Conservation (phyloP, 2,113 vertebrate genomes). For the Falcunculus frontatus region DNA sequence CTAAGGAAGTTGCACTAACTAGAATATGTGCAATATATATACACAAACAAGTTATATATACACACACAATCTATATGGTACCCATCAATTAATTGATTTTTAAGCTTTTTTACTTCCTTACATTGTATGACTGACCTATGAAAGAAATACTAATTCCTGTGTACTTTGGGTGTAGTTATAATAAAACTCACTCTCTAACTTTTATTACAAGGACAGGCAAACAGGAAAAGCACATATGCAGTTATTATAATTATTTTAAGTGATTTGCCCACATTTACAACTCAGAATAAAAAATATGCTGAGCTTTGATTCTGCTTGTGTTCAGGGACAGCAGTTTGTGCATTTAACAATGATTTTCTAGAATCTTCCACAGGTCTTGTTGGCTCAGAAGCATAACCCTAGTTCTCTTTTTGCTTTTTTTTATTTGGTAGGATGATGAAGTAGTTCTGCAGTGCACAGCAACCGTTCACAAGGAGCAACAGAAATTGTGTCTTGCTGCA, state of each 20-base stretch:
- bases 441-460: slow-evolving; percentile 94
- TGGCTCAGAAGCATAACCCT: neutral
- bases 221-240: neutral
- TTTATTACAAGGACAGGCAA: neutral
- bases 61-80: no score
- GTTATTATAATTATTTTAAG: neutral
- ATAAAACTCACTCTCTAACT: neutral
- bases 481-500: slow-evolving; percentile 92
- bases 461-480: slow-evolving; percentile 90
- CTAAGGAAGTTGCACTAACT: neutral
- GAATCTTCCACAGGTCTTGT: neutral
- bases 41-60: neutral
- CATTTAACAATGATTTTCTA: neutral
- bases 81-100: neutral
- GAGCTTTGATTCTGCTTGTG: neutral
- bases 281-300: neutral
- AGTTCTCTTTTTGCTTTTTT: neutral
- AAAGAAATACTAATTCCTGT: neutral
- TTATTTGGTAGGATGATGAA: slow-evolving; percentile 84
- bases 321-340: neutral
- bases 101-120: neutral
- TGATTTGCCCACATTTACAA: neutral
- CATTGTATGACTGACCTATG: neutral
- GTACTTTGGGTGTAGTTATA: neutral
- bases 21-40: neutral